A percentile compares a stretch with the other conserved stretches of the same genome.
These are phyloP conservation scores for Chesias legatella DNA, from an alignment of 2,888 invertebrate genomes.

Conservation along the genomic window DNA sequence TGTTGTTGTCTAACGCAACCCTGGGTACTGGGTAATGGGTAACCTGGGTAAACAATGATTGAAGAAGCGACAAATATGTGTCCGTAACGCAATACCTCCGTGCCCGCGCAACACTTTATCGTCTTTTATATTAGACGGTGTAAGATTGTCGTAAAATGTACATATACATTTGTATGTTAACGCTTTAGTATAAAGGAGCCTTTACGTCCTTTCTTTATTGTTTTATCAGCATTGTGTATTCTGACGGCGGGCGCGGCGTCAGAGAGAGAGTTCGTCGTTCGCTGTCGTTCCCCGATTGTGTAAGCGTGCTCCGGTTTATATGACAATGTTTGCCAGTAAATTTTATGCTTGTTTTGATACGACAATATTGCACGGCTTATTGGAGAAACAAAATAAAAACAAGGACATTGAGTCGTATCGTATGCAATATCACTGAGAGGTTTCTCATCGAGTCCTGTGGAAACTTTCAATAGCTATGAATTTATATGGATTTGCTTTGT, in stretches of 20 bases:
- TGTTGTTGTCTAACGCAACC: too few relatives aligned
- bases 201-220: slow-evolving; percentile 27
- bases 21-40: too few relatives aligned
- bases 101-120: slow-evolving; percentile 35
- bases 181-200: slow-evolving; percentile 18
- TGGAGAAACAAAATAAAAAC: not conserved
- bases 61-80: too few relatives aligned
- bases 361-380: slow-evolving; percentile 3
- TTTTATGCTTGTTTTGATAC: slow-evolving; percentile 6
- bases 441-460: too few relatives aligned
- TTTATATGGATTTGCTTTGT: too few relatives aligned
- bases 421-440: too few relatives aligned
- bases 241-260: slow-evolving; percentile 9
- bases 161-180: slow-evolving; percentile 25
- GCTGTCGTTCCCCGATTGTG: slow-evolving; percentile 14
- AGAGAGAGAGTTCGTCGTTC: slow-evolving; percentile 12
- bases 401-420: too few relatives aligned
- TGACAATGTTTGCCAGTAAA: slow-evolving; percentile 6
- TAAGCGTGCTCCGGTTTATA: slow-evolving; percentile 9
- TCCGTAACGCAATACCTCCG: too few relatives aligned
- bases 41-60: too few relatives aligned
- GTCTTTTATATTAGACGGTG: slow-evolving; percentile 42
- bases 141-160: slow-evolving; percentile 36
- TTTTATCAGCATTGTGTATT: slow-evolving; percentile 27
- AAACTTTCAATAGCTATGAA: too few relatives aligned